A percentile compares a stretch with the other conserved stretches of the same genome.
phyloP scores from a whole-genome alignment of 2,888 invertebrate genomes.

The Mechanitis messenoides region DNA sequence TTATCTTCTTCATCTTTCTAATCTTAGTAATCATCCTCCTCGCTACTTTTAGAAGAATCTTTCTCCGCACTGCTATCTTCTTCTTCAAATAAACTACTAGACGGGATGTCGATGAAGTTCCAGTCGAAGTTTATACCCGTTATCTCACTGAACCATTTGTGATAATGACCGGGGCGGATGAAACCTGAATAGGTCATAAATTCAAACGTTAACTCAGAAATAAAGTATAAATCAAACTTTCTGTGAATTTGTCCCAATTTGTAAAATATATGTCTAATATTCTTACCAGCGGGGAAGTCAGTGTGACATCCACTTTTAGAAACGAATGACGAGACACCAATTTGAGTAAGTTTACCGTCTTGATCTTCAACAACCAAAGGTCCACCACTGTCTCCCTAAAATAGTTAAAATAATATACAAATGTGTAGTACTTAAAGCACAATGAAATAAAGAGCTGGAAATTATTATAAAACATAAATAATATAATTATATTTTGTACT shows the following conservation, averaged over 20 bases:
- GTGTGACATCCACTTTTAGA: conserved; percentile 54
- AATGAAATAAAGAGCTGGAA: too few relatives aligned
- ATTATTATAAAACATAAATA: too few relatives aligned
- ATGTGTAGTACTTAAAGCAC: too few relatives aligned
- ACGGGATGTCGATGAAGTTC: conserved; percentile 23
- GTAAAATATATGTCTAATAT: too few relatives aligned
- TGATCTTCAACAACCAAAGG: conserved; percentile 44
- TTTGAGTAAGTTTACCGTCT: conserved; percentile 42
- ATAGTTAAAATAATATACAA: conserved; percentile 2
- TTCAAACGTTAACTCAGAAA: too few relatives aligned
- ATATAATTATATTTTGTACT: too few relatives aligned
- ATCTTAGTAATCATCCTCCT: conserved; percentile 8
- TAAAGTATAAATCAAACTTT: too few relatives aligned
- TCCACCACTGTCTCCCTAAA: conserved; percentile 67
- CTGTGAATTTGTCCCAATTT: too few relatives aligned
- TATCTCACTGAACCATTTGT: conserved; percentile 53
- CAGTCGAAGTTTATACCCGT: conserved; percentile 63
- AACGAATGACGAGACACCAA: conserved; percentile 61
- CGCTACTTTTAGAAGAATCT: background rate
- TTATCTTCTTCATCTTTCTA: background rate
- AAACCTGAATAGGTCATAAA: conserved; percentile 41
- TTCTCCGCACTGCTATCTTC: background rate
- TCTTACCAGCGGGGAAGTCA: conserved; percentile 53
- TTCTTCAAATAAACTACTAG: background rate
- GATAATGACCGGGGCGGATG: conserved; percentile 64